These are phyloP conservation scores for Aurelia sp. DNA, from an alignment of 30 jellyfish, hydroid and myxozoan genomes.

Conservation along the genomic window DNA sequence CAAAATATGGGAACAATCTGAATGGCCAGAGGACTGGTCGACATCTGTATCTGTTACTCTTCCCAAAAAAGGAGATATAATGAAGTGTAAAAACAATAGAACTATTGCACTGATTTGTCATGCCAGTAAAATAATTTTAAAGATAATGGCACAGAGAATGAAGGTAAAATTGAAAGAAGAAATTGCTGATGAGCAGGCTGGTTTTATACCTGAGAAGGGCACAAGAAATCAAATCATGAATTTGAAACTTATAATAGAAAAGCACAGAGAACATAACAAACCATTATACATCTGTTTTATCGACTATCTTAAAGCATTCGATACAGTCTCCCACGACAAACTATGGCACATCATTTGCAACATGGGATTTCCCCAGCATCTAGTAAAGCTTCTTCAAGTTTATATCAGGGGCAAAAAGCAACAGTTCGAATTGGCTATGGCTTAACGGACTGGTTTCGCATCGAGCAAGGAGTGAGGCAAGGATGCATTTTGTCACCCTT, in stretches of 20 bases:
- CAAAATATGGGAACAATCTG: slow-evolving; percentile 14
- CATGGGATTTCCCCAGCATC: too few species aligned
- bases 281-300: background rate
- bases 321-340: too few species aligned
- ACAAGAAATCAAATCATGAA: background rate
- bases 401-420: too few species aligned
- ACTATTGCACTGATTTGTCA: slow-evolving; percentile 41
- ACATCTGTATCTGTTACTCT: slow-evolving; percentile 19
- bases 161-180: background rate
- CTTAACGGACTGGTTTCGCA: too few species aligned
- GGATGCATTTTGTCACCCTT: background rate
- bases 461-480: background rate
- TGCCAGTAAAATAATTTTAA: slow-evolving; percentile 22
- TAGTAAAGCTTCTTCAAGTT: too few species aligned
- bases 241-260: background rate
- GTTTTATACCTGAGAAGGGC: slow-evolving; percentile 3
- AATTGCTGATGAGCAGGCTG: slow-evolving; percentile 11
- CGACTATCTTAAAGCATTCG: slow-evolving; percentile 27
- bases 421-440: background rate
- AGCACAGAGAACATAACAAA: background rate
- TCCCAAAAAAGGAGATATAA: slow-evolving; percentile 41
- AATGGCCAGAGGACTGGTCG: slow-evolving; percentile 47
- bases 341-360: too few species aligned
- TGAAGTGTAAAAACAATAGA: slow-evolving; percentile 16
- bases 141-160: slow-evolving; percentile 8